Percentiles rank a stretch among this genome's conserved stretches.
These are phyloP conservation scores for Lagorchestes hirsutus DNA, from an alignment of 2,797 vertebrate species.

Conservation along the genomic window DNA sequence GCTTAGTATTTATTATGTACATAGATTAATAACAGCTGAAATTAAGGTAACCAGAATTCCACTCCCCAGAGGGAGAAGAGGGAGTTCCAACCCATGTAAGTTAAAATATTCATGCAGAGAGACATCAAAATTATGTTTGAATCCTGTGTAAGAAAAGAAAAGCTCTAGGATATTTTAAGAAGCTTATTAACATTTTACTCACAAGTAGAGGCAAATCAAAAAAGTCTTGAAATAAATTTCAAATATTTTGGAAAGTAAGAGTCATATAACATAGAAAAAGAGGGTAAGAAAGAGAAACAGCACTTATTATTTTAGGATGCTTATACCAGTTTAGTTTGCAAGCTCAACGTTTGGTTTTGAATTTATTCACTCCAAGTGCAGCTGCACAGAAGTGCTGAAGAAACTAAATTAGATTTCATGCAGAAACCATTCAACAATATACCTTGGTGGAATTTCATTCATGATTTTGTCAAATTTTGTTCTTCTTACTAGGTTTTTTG, in stretches of 20 bases:
- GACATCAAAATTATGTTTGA: slow-evolving; percentile 44
- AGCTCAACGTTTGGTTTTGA: background rate
- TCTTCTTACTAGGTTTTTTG: background rate
- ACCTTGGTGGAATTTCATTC: background rate
- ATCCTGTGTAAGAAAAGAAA: slow-evolving; percentile 49
- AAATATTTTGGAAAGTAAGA: slow-evolving; percentile 17
- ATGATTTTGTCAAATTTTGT: slow-evolving; percentile 11
- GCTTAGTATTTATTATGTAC: background rate
- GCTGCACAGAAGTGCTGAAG: background rate
- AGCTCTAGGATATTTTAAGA: slow-evolving; percentile 47
- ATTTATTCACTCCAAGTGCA: slow-evolving; percentile 14
- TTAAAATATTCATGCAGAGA: slow-evolving; percentile 47
- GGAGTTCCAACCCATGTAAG: slow-evolving; percentile 48
- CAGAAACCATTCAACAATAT: slow-evolving; percentile 20
- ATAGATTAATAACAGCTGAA: background rate
- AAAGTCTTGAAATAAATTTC: slow-evolving; percentile 39
- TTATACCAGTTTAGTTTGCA: slow-evolving; percentile 24
- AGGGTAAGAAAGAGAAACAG: slow-evolving; percentile 9
- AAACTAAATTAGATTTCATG: slow-evolving; percentile 14
- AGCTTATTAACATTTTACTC: slow-evolving; percentile 61
- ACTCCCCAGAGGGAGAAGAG: slow-evolving; percentile 52
- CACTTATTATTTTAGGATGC: slow-evolving; percentile 36
- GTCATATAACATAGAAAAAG: background rate
- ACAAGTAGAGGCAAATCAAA: background rate
- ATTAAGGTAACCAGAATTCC: slow-evolving; percentile 14